These are phyloP conservation scores for Bimastos eiseni DNA, from an alignment of 2,888 invertebrate genomes.

Conservation along the genomic window DNA sequence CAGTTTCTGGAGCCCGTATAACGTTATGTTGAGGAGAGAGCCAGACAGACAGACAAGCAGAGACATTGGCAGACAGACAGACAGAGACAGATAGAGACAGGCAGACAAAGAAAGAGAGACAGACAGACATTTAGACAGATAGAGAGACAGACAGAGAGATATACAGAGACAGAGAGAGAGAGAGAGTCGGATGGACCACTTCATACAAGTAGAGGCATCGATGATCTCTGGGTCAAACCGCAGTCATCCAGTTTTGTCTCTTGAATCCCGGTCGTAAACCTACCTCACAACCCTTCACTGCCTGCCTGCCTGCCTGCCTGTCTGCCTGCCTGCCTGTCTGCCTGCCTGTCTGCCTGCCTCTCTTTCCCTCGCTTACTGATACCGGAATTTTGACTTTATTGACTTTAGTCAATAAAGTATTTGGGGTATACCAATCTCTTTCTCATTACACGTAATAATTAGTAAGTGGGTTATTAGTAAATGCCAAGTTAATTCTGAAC, in stretches of 20 bases:
- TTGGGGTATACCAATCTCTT: no score
- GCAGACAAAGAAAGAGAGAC: not conserved
- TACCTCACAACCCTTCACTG: not conserved
- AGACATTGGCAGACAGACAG: no score
- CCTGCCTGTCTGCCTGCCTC: not conserved
- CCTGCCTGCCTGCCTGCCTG: not conserved
- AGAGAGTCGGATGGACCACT: no score
- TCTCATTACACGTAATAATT: not conserved
- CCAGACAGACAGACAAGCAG: not conserved
- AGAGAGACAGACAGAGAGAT: not conserved
- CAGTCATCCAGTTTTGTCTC: not conserved
- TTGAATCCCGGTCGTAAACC: not conserved
- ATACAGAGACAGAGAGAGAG: no score
- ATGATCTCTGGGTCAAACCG: not conserved
- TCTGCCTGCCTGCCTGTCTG: not conserved
- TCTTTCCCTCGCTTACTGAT: not conserved
- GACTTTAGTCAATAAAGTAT: no score
- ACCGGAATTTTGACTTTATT: no score
- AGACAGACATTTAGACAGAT: no score
- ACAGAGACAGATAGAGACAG: no score
- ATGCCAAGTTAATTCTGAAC: no score
- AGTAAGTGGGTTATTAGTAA: not conserved
- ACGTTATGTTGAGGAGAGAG: not conserved
- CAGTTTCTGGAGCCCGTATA: not conserved
- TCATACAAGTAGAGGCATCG: not conserved